Evolutionary conservation across 2,797 vertebrate genomes (phyloP).

Genomic region (Sebastes kiyomatsui): DNA sequence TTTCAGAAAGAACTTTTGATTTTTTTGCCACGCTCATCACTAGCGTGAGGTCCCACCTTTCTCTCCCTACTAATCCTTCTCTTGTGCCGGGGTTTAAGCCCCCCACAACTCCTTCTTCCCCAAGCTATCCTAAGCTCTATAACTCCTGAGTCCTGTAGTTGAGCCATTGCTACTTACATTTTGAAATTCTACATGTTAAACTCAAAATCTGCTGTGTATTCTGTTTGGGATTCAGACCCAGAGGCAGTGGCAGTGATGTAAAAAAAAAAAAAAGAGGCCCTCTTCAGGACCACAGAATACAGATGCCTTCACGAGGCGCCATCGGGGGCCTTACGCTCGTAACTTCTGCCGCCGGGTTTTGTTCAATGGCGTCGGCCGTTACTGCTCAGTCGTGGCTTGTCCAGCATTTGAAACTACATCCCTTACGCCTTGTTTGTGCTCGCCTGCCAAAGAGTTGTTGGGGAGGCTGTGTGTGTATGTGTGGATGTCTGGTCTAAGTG

Average conservation of each 20-base stretch:
- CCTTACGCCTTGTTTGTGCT: constrained; percentile 65
- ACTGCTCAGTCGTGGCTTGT: constrained; percentile 43
- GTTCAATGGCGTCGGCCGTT: constrained; percentile 31
- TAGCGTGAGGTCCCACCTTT: neutral
- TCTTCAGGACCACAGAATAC: neutral
- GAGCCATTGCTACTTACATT: neutral
- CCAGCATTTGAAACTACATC: constrained; percentile 63
- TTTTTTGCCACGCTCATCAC: constrained; percentile 47
- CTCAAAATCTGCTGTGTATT: neutral
- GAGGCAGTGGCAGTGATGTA: neutral
- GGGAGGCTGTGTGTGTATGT: constrained; percentile 50
- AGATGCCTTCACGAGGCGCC: constrained; percentile 40
- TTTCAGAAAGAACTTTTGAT: constrained; percentile 33
- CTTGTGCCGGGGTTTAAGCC: neutral
- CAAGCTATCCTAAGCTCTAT: neutral
- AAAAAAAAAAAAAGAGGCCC: neutral
- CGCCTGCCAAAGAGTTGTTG: constrained; percentile 61
- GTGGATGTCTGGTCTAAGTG: constrained; percentile 75
- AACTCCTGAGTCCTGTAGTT: neutral
- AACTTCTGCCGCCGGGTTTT: constrained; percentile 49
- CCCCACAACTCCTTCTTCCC: neutral
- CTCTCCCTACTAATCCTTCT: neutral
- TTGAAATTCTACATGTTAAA: neutral
- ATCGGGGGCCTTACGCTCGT: constrained; percentile 15
- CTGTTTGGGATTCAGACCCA: neutral